Evolutionary conservation across 2,797 vertebrate genomes (phyloP), one percentile per base, ranked within the genome.

Genomic region (Sebastolobus altivelis): DNA sequence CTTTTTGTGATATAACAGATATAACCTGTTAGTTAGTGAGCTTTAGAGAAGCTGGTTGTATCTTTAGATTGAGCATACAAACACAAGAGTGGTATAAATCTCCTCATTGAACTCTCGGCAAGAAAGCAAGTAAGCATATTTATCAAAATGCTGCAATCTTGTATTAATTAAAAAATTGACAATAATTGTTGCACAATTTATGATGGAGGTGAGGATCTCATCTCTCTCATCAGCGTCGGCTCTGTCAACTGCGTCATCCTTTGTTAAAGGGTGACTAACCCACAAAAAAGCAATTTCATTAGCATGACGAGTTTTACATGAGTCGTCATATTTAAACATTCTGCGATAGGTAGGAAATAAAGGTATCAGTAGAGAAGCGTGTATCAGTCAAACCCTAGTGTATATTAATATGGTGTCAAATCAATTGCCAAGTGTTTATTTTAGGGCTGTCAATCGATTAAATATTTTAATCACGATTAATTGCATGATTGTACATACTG

Each of bases 111-210:
- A 38, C 5, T 31, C 31, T 31, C 3, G 1, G 20, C 63, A 25
- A 52, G 8, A 31, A 56, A 59, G 59, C 6, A 18, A 69, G 18
- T 20, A 8, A 52, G 33, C n/a, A 78, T 14, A 60, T 35, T n/a
- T 37, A 33, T 38, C 6, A 18, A 37, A 35, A 49, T 62, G 11
- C 8, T 38, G 10, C 11, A 37, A n/a, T 38, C 3, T 62, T 16
- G 35, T 13, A 62, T 62, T 59, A 22, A 27, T 66, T 38, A 29
- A 37, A 35, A 60, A 67, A 76, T 60, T 13, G n/a, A 67, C 38
- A 66, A 27, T 37, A 52, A 68, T n/a, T 59, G 29, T 49, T 43
- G 20, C 11, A 31, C 11, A 62, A 37, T 37, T 38, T 14, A 63
- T 22, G 61, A 63, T 13, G 12, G 3, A 25, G n/a, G n/a, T 14